Base-by-base conservation (phyloP, 2,888 invertebrate species). In the Isotomurus palustris region DNA sequence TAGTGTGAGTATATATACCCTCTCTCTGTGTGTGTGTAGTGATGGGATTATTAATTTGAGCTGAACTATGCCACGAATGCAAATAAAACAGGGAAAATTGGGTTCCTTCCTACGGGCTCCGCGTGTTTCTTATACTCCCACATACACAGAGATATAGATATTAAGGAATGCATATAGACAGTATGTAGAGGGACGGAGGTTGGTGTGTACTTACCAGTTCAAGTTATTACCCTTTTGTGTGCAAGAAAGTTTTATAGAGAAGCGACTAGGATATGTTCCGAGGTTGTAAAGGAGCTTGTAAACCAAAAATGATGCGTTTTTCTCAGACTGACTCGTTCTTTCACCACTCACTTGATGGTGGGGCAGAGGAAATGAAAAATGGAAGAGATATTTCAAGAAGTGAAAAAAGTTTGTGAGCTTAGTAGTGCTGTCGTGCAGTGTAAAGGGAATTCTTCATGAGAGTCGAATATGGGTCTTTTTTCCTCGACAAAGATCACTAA, bases 31-130 rank as follows among this genome's bases (percentile, higher is more conserved):
- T 8, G 14, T 32, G 14, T 32, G 8, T 10, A 8, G 14, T 10
- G 17, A 17, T 28, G 47, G 28, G 28, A 56, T 49, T 57, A 57
- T 57, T 57, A 57, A 57, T 57, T 57, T 41, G 27, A 43, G 38
- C 43, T 56, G 56, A 56, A 56, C 56, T 57, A 52, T 57, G 56
- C 52, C 52, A 51, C 38, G 47, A 57, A 52, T 52, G 29, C 28
- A 45, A 57, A 57, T 57, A 57, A 57, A 57, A 57, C 50, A 57
- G 45, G 52, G 38, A 35, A 41, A 29, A 48, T 35, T n/a, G n/a
- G n/a, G n/a, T n/a, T n/a, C n/a, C n/a, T n/a, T n/a, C n/a, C n/a
- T n/a, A n/a, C n/a, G n/a, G n/a, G n/a, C n/a, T n/a, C n/a, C n/a
- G n/a, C n/a, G n/a, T n/a, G n/a, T n/a, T n/a, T n/a, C n/a, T n/a